Evolutionary conservation across 92 coral and sea anemone genomes (phyloP).

Genomic region (Porites lobata): DNA sequence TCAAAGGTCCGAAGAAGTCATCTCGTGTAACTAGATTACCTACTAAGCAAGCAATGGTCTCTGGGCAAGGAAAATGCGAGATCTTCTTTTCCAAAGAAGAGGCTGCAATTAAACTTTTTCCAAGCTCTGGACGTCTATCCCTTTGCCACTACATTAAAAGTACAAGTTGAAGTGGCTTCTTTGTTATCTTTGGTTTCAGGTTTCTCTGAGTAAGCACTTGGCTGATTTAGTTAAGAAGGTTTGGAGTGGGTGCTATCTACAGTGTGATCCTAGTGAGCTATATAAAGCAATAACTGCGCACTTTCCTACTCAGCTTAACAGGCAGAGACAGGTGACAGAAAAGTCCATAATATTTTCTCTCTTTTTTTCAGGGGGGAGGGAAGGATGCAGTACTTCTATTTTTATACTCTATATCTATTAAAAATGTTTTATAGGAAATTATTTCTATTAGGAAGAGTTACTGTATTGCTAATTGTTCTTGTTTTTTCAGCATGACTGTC

Average conservation of each 20-base stretch:
- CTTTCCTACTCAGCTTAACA: conserved; percentile 34
- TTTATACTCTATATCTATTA: no score
- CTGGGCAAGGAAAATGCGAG: no score
- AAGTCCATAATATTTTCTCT: background rate
- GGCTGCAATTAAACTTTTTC: no score
- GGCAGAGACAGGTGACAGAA: conserved; percentile 27
- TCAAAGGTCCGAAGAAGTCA: no score
- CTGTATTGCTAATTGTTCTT: background rate
- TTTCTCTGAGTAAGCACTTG: conserved; percentile 50
- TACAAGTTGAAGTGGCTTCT: background rate
- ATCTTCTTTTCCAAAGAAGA: no score
- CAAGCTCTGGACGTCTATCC: background rate
- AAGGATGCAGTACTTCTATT: background rate
- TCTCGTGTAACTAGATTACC: no score
- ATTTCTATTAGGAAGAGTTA: background rate
- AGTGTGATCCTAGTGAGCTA: conserved; percentile 80
- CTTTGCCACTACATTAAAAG: background rate
- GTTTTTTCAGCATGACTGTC: conserved; percentile 81
- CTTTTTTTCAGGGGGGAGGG: background rate
- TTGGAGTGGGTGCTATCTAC: conserved; percentile 82
- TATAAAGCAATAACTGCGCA: conserved; percentile 58
- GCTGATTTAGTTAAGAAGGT: conserved; percentile 79
- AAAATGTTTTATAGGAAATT: no score
- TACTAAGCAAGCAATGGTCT: no score
- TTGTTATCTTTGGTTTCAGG: conserved; percentile 3